Conservation (phyloP, 2,113 vertebrate genomes). For the Lampris incognitus region DNA sequence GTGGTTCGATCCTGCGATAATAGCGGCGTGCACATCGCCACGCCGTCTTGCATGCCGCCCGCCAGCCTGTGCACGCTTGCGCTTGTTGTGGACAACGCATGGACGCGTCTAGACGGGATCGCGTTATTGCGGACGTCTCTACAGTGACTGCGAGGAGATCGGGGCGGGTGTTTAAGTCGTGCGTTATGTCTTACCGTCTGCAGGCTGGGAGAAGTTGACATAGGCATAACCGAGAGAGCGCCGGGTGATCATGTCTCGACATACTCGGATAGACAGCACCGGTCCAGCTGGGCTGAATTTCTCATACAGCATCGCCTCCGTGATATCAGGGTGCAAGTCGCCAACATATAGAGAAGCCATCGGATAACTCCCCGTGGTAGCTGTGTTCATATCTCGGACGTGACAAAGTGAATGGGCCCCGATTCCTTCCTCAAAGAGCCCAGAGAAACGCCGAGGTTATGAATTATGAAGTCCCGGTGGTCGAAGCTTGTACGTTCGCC, state of each 20-base stretch:
- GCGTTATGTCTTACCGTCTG: conserved; percentile 88
- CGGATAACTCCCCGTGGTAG: conserved; percentile 89
- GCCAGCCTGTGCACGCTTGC: too few species aligned
- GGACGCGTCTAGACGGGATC: too few species aligned
- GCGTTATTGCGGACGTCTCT: too few species aligned
- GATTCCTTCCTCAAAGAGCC: conserved; percentile 7
- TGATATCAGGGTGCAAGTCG: conserved; percentile 98
- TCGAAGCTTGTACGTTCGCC: conserved; percentile 22
- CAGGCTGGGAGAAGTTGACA: conserved; percentile 98
- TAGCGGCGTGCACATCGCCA: too few species aligned
- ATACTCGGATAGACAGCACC: conserved; percentile 98
- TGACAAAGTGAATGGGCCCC: conserved; percentile 12
- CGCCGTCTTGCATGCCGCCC: too few species aligned
- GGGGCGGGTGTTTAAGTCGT: neutral
- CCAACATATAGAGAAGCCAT: conserved; percentile 99
- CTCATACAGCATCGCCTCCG: conserved; percentile 99
- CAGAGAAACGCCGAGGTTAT: conserved; percentile 8
- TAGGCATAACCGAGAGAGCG: conserved; percentile 97
- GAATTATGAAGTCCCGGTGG: conserved; percentile 1
- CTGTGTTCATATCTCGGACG: conserved; percentile 81
- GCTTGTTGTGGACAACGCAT: too few species aligned
- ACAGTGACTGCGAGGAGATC: too few species aligned
- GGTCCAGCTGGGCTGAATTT: conserved; percentile 99
- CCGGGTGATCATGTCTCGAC: conserved; percentile 98
- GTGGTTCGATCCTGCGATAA: too few species aligned